Base-by-base conservation (phyloP, 2,888 invertebrate genomes). In the Acutogordius australiensis region DNA sequence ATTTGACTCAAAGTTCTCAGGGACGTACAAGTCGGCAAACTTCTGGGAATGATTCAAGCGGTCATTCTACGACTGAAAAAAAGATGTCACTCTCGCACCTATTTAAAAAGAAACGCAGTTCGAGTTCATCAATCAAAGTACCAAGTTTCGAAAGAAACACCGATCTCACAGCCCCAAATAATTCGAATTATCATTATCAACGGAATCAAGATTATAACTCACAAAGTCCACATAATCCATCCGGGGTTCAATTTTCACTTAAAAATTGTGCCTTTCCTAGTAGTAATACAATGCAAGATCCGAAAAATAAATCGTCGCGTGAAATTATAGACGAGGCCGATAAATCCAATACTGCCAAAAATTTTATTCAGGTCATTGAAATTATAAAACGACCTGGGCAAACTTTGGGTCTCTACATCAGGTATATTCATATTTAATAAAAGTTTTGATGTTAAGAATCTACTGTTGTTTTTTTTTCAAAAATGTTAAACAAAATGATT, bases 371-470 rank as follows among this genome's bases (percentile, higher is more conserved):
- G 61, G 64, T 90, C 69, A 90, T 97, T 66, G 97, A 97, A 75
- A 91, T 97, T 68, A 88, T 97, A 65, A 97, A 97, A 73, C 79
- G 91, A 66, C 97, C 97, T 0, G 97, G 94, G 18, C 94, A 97
- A 74, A 91, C 91, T 28, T 76, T 97, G 64, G 97, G 97, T 51
- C 78, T 97, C 62, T 97, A 97, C 72, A 91, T 97, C 68, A 78
- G 91, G 45, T 57, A 28, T 28, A 28, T 28, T 18, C 4, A 29
- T 57, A n/a, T 57, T 28, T 29, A 28, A 29, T 18, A 28, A 28
- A 57, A 18, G 8, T 57, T 13, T 28, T 30, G 23, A 51, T n/a
- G n/a, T n/a, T n/a, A n/a, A n/a, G n/a, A n/a, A n/a, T n/a, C n/a
- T n/a, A n/a, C n/a, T n/a, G n/a, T n/a, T n/a, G n/a, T n/a, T n/a